phyloP scores from a whole-genome alignment of 2,888 invertebrate species.

The Tanypteryx hageni region DNA sequence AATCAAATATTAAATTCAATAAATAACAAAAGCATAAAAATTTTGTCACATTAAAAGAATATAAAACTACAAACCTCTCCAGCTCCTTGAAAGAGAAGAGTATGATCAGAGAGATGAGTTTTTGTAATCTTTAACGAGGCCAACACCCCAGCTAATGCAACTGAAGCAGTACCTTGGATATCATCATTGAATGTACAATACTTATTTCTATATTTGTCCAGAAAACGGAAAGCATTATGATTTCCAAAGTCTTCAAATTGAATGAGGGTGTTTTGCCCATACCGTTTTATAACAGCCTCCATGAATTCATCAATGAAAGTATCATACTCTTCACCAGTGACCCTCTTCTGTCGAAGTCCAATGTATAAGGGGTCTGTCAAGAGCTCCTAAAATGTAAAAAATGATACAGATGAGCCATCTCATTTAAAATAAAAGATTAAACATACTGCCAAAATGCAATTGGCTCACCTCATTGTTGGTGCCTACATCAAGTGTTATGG shows the following conservation, averaged over 20 bases:
- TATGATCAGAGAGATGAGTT: slow-evolving; percentile 88
- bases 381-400: slow-evolving; percentile 82
- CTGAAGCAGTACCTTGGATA: slow-evolving; percentile 98
- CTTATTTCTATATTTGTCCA: slow-evolving; percentile 91
- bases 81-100: slow-evolving; percentile 94
- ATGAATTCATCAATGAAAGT: slow-evolving; percentile 98
- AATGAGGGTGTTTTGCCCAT: slow-evolving; percentile 90
- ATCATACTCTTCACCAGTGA: slow-evolving; percentile 91
- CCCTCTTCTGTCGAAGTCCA: slow-evolving; percentile 91
- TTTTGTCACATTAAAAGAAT: background rate
- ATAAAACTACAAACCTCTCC: slow-evolving; percentile 79
- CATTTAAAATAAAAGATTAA: background rate
- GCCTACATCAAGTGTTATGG: slow-evolving; percentile 95
- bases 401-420: slow-evolving; percentile 65
- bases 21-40: background rate
- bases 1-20: too few relatives aligned
- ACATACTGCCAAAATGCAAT: background rate
- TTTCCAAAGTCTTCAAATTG: slow-evolving; percentile 99
- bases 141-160: slow-evolving; percentile 95
- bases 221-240: slow-evolving; percentile 94
- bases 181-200: slow-evolving; percentile 99
- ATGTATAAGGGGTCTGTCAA: slow-evolving; percentile 96
- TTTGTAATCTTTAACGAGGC: slow-evolving; percentile 91
- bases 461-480: slow-evolving; percentile 88
- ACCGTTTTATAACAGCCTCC: slow-evolving; percentile 92